Evolutionary conservation across 1,140 invertebrate species (phyloP).

Genomic region (Polypedilum vanderplanki): DNA sequence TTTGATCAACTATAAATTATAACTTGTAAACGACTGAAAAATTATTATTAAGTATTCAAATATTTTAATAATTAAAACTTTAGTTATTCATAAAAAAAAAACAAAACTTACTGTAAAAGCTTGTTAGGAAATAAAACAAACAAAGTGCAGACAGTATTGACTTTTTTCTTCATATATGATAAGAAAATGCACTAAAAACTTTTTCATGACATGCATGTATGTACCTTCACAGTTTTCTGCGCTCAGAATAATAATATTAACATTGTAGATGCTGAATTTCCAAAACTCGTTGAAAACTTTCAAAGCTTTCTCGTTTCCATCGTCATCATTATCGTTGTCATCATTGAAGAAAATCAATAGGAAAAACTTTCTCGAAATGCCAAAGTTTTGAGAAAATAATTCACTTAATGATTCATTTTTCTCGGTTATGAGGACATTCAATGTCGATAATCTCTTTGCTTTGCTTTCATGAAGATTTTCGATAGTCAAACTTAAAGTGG

Average conservation of each 20-base stretch:
- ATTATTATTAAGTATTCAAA: no score
- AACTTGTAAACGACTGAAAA: no score
- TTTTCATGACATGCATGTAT: not conserved
- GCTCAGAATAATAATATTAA: slow-evolving; percentile 4
- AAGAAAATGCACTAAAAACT: not conserved
- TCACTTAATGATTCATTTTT: not conserved
- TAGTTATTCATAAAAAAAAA: no score
- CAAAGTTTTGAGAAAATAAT: not conserved
- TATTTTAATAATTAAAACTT: no score
- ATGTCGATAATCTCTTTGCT: not conserved
- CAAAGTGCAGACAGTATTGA: no score
- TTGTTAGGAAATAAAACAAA: no score
- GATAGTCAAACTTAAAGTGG: not conserved
- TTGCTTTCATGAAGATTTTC: not conserved
- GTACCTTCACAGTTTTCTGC: not conserved
- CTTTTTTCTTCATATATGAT: no score
- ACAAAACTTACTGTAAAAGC: no score
- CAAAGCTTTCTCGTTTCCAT: not conserved
- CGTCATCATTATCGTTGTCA: not conserved
- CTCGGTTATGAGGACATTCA: not conserved
- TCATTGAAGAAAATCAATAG: not conserved
- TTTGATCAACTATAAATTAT: no score
- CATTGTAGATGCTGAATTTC: slow-evolving; percentile 4
- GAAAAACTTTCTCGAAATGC: not conserved
- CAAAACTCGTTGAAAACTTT: slow-evolving; percentile 18